Base-by-base conservation (phyloP, 2,797 vertebrate species). In the Macropodus opercularis region DNA sequence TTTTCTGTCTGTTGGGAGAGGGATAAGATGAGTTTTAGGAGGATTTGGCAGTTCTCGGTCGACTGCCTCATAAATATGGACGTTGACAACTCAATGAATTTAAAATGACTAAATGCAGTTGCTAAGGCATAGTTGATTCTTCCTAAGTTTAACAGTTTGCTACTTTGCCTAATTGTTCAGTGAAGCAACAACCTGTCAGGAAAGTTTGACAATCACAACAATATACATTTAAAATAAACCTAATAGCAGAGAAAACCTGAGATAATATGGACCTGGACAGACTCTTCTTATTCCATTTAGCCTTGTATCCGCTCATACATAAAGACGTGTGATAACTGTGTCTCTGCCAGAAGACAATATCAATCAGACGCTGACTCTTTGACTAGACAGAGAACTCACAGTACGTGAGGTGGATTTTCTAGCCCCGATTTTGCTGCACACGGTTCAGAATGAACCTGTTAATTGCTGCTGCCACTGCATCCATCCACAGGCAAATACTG, bases 401-500 rank as follows among this genome's bases (percentile, higher is more conserved):
- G 58, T 31, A 68, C 42, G 32, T 73, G 70, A 79, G 36, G 17
- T 38, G 55, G 42, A 26, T 63, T 62, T 64, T 66, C 59, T 43
- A 22, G 57, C 56, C 35, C 38, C 58, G 49, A 70, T 75, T 67
- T 63, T 39, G 39, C 29, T 13, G 35, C 51, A 50, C 2, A 1
- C 34, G 21, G 63, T 40, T 51, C 54, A 47, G 59, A 39, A 41
- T 8, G 26, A 54, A 21, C 49, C 50, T 29, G 53, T 47, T 38
- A 41, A 68, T 35, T 32, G 32, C 51, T 42, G 55, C 56, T 40
- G 44, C 50, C 29, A 8, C n/a, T 19, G 4, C 50, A 21, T 64
- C 43, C 27, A 27, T 67, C 63, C 42, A n/a, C 58, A 48, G 57
- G 66, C 53, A 72, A 60, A 78, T 67, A 72, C 69, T 80, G 80